Base-by-base conservation (phyloP, 2,113 vertebrate species). In the Lutjanus erythropterus region DNA sequence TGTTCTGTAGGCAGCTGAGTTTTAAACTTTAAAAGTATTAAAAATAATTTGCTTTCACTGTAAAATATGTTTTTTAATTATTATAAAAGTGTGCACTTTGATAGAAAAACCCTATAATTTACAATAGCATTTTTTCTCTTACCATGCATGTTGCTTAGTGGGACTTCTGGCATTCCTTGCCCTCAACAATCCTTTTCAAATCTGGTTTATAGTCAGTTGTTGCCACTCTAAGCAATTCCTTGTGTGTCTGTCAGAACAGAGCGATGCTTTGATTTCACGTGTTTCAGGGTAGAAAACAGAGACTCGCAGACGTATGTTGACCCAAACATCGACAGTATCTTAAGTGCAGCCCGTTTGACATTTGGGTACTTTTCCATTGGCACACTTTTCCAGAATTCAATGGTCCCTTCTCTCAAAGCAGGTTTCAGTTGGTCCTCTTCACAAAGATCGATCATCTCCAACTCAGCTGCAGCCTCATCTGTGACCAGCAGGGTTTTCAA, bases 201-300 rank as follows among this genome's bases (percentile, higher is more conserved):
- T 68, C 62, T 47, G 67, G 73, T n/a, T 72, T 68, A 23, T 83
- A 53, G 35, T 84, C 55, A 0, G 15, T 59, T 82, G 75, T 82
- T 19, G 80, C 67, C 41, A 84, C 83, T 85, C 37, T 9, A 78
- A 81, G 82, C 78, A 85, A 31, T 39, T 85, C 70, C 61, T n/a
- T 79, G 10, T 18, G 42, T 46, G 42, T 86, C 80, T 8, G 62
- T 80, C 27, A 88, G 72, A 86, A 88, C 77, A 71, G 65, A 82
- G 6, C 29, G 14, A 16, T 46, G 42, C 42, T 46, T 46, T 46
- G 42, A 46, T 46, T 46, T 46, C 16, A 46, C 42, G 1, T 84
- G 67, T 79, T 84, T 83, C 49, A 74, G 55, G 10, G 56, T 69
- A 73, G 71, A 80, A 82, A 89, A 86, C n/a, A 68, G 9, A 9